Evolutionary conservation across 2,797 vertebrate species (phyloP), one percentile per base, ranked within the genome.

Genomic region (Pterois miles): DNA sequence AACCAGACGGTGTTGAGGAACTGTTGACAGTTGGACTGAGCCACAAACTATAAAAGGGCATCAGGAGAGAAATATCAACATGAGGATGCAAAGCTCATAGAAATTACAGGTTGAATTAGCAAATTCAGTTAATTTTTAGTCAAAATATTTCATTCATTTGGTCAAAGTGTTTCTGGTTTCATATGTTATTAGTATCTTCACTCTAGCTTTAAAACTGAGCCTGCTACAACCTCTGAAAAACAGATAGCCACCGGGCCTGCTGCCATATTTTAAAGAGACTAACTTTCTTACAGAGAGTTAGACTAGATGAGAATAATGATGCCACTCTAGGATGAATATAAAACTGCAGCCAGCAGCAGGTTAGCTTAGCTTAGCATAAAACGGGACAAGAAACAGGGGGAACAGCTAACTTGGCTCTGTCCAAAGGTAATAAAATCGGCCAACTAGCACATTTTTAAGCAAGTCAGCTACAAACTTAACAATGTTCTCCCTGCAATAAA

Each of bases 1-100:
- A 99, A 99, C 98, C 98, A 99, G 69, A 99, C 98, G 0, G 98
- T 99, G 94, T 99, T 99, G 70, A 99, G 96, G 89, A 99, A 99
- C 95, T 99, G 98, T 86, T 99, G 98, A 91, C 98, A 99, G 94
- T 99, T 99, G 78, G 98, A 99, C 91, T 99, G 98, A 58, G 98
- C 96, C 87, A 99, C 98, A 82, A 99, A 99, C 98, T 99, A 91
- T 2, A 63, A 65, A 23, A 40, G 22, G 5, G 16, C 13, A 27
- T 34, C 1, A 53, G 23, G 8, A 60, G 33, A 63, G 25, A 56
- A 52, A 72, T 11, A 12, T 48, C 38, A 48, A 20, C 0, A 13
- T 14, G 50, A 57, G 27, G 36, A 57, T 1, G 20, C 38, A 16
- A 34, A 6, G 4, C 16, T 5, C 29, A n/a, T 2, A 54, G 3